Conservation (phyloP, 1,140 invertebrate species). For the Lutraria rhynchaena region DNA sequence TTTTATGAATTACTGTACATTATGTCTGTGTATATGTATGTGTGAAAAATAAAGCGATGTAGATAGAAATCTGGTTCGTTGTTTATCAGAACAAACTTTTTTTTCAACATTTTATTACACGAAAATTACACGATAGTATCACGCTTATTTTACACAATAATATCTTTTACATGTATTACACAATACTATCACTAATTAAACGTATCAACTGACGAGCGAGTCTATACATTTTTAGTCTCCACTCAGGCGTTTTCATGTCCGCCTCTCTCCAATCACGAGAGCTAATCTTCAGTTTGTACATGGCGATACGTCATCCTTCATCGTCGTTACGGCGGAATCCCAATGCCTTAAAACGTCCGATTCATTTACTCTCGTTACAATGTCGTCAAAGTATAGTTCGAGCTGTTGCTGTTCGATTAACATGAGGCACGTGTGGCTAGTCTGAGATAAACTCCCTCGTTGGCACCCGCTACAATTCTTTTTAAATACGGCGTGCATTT, state of each 20-base stretch:
- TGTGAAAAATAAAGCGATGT: conserved; percentile 6
- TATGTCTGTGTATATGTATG: neutral
- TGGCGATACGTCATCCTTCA: neutral
- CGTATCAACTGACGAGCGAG: too few species aligned
- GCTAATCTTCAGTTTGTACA: neutral
- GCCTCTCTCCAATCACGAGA: conserved; percentile 1
- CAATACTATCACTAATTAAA: too few species aligned
- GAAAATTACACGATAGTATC: too few species aligned
- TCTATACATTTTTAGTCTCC: too few species aligned
- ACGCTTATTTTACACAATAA: too few species aligned
- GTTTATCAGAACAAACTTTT: too few species aligned
- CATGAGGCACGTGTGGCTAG: conserved; percentile 4
- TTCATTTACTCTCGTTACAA: conserved; percentile 1
- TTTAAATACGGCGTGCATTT: too few species aligned
- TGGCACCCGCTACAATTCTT: conserved; percentile 13
- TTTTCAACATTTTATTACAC: too few species aligned
- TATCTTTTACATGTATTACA: too few species aligned
- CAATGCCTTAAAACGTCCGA: neutral
- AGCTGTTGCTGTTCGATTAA: neutral
- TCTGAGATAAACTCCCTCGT: conserved; percentile 5
- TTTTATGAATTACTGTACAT: conserved; percentile 1
- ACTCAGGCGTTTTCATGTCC: conserved; percentile 7
- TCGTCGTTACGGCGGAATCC: neutral
- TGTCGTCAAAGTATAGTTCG: conserved; percentile 8
- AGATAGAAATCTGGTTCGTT: neutral